phyloP scores from a whole-genome alignment of 2,797 vertebrate species.

The Sparus aurata region DNA sequence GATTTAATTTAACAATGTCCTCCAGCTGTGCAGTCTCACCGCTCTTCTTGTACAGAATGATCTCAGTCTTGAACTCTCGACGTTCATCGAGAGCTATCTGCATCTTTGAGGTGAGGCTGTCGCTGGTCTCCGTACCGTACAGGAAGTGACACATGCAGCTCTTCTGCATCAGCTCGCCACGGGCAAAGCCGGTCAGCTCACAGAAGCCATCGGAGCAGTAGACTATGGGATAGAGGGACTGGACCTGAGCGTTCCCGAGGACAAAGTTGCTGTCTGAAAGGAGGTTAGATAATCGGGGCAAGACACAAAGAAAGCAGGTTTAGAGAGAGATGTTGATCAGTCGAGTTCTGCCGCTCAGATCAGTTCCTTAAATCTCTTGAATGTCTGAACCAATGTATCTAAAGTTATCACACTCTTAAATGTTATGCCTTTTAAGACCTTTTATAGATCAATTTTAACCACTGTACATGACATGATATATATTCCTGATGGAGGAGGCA shows the following conservation, averaged over 20 bases:
- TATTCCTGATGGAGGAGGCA: too few species aligned
- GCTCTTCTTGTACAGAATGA: slow-evolving; percentile 86
- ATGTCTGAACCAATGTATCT: too few species aligned
- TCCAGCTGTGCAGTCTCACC: slow-evolving; percentile 69
- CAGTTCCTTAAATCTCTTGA: too few species aligned
- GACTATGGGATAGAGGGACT: slow-evolving; percentile 85
- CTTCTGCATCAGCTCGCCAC: slow-evolving; percentile 88
- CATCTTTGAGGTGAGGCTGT: slow-evolving; percentile 82
- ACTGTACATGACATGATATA: too few species aligned
- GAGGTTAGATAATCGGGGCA: neutral
- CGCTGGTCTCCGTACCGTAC: slow-evolving; percentile 85
- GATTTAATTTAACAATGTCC: slow-evolving; percentile 1
- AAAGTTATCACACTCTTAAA: too few species aligned
- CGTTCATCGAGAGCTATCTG: slow-evolving; percentile 85
- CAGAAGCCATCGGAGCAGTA: slow-evolving; percentile 89
- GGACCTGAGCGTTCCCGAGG: slow-evolving; percentile 87
- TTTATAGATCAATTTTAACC: too few species aligned
- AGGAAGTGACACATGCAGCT: slow-evolving; percentile 87
- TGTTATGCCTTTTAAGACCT: too few species aligned
- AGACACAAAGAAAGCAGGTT: neutral
- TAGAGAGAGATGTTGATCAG: too few species aligned
- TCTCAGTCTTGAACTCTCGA: slow-evolving; percentile 86
- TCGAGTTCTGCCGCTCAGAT: too few species aligned
- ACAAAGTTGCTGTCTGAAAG: slow-evolving; percentile 88
- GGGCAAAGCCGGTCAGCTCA: slow-evolving; percentile 85